Evolutionary conservation across 1,140 invertebrate genomes (phyloP).

Genomic region (Frieseomelitta varia): DNA sequence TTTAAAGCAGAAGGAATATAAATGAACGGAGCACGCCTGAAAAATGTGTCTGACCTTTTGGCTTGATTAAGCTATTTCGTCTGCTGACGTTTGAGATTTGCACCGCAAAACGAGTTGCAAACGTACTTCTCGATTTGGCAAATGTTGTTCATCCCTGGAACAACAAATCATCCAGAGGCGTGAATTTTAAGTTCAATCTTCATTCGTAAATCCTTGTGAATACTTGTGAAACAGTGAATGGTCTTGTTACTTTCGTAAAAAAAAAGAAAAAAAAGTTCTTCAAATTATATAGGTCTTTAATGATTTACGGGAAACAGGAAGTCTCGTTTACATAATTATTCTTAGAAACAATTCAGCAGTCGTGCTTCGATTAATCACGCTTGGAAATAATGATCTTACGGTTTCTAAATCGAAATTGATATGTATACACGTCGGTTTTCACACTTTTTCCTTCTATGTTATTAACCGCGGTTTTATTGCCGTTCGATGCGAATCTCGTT

Average conservation of each 20-base stretch:
- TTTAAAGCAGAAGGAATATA: not conserved
- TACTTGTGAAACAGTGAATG: no score
- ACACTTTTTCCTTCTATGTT: not conserved
- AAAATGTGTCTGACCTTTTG: not conserved
- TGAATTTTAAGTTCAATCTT: slow-evolving; percentile 41
- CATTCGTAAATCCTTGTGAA: not conserved
- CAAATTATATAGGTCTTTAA: not conserved
- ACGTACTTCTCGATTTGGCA: no score
- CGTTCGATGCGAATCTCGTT: not conserved
- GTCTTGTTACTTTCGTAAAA: not conserved
- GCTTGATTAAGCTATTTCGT: not conserved
- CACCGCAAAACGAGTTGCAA: no score
- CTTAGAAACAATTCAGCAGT: not conserved
- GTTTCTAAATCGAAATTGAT: not conserved
- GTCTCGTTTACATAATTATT: not conserved
- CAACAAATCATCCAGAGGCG: not conserved
- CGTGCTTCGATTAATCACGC: not conserved
- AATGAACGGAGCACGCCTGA: not conserved
- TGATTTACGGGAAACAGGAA: not conserved
- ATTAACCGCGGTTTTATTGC: not conserved
- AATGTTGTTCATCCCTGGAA: no score
- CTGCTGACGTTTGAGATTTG: not conserved
- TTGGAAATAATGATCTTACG: not conserved
- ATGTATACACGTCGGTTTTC: not conserved
- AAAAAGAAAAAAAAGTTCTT: not conserved